phyloP scores from a whole-genome alignment of 2,113 vertebrate species.

The Speoplatyrhinus poulsoni region DNA sequence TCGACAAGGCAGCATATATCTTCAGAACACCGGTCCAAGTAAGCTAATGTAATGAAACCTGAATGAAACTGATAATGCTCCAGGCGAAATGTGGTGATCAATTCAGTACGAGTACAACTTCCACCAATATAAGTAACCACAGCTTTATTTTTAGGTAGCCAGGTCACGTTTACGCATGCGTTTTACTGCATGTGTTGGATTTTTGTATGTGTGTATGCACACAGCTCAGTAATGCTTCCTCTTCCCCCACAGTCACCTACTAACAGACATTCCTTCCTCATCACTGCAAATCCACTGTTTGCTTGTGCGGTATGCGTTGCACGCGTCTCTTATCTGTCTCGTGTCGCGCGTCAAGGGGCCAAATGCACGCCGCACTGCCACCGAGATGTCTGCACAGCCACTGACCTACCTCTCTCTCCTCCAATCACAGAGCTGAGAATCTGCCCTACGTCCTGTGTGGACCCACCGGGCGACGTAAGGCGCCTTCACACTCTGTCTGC shows the following conservation, averaged over 20 bases:
- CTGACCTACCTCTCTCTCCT: slow-evolving; percentile 65
- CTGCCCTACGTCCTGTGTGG: slow-evolving; percentile 64
- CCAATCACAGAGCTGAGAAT: slow-evolving; percentile 69
- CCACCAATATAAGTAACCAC: too few species aligned
- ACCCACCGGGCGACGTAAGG: slow-evolving; percentile 68
- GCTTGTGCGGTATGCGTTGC: too few species aligned
- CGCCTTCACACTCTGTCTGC: slow-evolving; percentile 39
- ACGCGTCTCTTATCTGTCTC: background rate
- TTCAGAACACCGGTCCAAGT: too few species aligned
- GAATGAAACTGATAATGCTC: too few species aligned
- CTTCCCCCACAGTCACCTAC: slow-evolving; percentile 3
- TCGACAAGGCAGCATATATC: too few species aligned
- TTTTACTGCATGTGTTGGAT: too few species aligned
- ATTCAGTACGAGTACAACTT: too few species aligned
- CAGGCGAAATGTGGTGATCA: too few species aligned
- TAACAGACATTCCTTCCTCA: background rate
- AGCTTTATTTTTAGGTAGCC: too few species aligned
- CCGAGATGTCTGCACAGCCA: slow-evolving; percentile 2
- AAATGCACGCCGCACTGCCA: slow-evolving; percentile 11
- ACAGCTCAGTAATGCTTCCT: background rate
- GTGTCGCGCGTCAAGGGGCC: slow-evolving; percentile 10
- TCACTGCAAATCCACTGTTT: slow-evolving; percentile 7
- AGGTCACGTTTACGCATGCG: too few species aligned
- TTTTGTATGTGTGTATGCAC: too few species aligned
- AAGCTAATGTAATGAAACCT: too few species aligned